These are phyloP conservation scores for Xenopus laevis DNA, from an alignment of 2,113 vertebrate species.

Conservation along the genomic window DNA sequence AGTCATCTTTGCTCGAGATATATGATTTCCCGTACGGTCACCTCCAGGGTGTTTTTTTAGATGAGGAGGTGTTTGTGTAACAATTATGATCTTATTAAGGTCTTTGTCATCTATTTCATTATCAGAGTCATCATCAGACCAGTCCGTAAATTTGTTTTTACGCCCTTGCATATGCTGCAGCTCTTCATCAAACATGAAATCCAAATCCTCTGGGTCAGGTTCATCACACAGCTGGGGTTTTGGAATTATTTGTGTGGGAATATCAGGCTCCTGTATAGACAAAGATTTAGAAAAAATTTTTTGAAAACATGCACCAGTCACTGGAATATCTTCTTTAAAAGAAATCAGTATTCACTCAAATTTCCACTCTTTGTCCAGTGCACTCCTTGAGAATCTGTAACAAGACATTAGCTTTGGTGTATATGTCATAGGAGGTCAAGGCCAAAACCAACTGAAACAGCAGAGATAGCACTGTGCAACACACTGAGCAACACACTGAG, in stretches of 20 bases:
- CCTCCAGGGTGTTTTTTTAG: conserved; percentile 63
- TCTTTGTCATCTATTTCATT: conserved; percentile 74
- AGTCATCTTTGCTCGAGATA: conserved; percentile 62
- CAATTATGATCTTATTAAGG: conserved; percentile 73
- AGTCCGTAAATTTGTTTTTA: conserved; percentile 64
- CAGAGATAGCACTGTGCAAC: too few relatives aligned
- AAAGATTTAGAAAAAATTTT: not conserved
- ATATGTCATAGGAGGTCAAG: too few relatives aligned
- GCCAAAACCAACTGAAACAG: too few relatives aligned
- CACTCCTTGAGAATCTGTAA: too few relatives aligned
- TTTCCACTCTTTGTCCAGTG: too few relatives aligned
- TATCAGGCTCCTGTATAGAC: conserved; percentile 58
- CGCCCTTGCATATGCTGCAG: conserved; percentile 59
- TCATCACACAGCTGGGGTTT: conserved; percentile 46
- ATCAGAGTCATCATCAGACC: conserved; percentile 70
- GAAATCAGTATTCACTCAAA: too few relatives aligned
- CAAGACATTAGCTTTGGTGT: too few relatives aligned
- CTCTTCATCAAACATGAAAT: conserved; percentile 79
- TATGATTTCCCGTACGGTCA: conserved; percentile 54
- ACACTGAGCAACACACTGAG: too few relatives aligned
- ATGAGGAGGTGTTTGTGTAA: conserved; percentile 68
- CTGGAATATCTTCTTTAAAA: too few relatives aligned
- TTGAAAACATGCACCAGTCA: too few relatives aligned
- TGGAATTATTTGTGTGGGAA: conserved; percentile 44
- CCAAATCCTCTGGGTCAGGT: conserved; percentile 81